phyloP scores from a whole-genome alignment of 2,797 vertebrate species.

The Alectoris magna region DNA sequence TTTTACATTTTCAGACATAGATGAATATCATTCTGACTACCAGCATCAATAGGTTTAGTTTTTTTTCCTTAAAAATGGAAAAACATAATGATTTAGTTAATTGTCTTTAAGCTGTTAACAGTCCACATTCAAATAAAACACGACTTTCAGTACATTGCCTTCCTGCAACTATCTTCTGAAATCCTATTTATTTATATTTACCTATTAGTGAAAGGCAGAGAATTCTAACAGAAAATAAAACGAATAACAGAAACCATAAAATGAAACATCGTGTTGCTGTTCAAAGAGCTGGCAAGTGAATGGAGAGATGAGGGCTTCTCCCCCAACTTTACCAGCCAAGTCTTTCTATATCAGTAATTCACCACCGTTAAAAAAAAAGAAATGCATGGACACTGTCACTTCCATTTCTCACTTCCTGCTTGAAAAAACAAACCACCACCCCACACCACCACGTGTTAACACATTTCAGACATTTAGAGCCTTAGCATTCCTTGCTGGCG shows the following conservation, averaged over 20 bases:
- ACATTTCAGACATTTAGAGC: slow-evolving; percentile 65
- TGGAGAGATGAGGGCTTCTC: slow-evolving; percentile 19
- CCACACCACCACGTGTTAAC: slow-evolving; percentile 4
- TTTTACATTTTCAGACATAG: not conserved
- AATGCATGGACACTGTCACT: slow-evolving; percentile 5
- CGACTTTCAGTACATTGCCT: not conserved
- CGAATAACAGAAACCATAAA: not conserved
- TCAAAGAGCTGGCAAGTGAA: not conserved
- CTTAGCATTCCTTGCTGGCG: slow-evolving; percentile 61
- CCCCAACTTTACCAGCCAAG: slow-evolving; percentile 10
- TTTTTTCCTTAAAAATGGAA: not conserved
- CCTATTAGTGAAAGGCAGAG: slow-evolving; percentile 32
- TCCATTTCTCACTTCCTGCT: slow-evolving; percentile 28
- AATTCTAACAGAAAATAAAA: slow-evolving; percentile 32
- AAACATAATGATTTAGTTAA: not conserved
- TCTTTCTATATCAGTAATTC: slow-evolving; percentile 53
- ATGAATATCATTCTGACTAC: not conserved
- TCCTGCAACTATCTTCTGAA: not conserved
- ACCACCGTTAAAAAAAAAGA: slow-evolving; percentile 21
- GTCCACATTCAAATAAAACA: not conserved
- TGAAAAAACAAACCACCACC: not conserved
- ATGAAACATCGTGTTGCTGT: not conserved
- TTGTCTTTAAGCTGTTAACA: not conserved
- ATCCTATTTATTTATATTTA: slow-evolving; percentile 24
- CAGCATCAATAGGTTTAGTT: not conserved